phyloP scores from a whole-genome alignment of 2,113 vertebrate genomes.

The Prionailurus bengalensis region DNA sequence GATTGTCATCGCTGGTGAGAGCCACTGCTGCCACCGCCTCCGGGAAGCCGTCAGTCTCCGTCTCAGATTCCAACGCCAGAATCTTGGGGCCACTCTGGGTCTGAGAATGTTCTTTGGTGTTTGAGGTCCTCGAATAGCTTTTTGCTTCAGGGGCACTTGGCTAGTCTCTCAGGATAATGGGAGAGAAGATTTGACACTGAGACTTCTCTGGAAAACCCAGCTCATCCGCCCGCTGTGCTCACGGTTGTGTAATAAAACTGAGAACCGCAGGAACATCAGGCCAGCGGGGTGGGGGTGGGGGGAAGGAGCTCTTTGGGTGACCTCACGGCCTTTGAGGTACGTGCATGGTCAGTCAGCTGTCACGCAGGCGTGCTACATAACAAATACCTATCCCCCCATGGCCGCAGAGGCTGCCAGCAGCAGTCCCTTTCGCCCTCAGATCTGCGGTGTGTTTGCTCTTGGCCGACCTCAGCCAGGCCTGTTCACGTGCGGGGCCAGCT shows the following conservation, averaged over 20 bases:
- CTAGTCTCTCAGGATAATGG: not conserved
- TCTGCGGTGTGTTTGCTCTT: not conserved
- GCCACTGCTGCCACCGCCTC: fast-evolving
- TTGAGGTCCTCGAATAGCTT: not conserved
- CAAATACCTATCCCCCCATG: not conserved
- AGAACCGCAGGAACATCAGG: not conserved
- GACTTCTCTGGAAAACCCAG: not conserved
- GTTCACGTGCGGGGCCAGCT: not conserved
- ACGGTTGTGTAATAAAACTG: not conserved
- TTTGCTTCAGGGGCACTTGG: not conserved
- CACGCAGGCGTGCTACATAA: not conserved
- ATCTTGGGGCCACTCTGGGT: not conserved
- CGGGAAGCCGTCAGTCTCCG: not conserved
- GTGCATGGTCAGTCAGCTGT: not conserved
- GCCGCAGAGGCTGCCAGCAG: too few species aligned
- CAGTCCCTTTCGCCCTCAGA: not conserved
- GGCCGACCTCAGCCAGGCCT: not conserved
- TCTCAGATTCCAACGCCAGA: not conserved
- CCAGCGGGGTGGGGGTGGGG: not conserved
- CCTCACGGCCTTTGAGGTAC: fast-evolving
- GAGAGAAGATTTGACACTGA: not conserved
- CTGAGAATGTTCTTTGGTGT: not conserved
- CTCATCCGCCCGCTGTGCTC: not conserved
- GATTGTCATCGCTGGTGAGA: fast-evolving
- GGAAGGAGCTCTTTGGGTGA: not conserved